Evolutionary conservation across 1,140 invertebrate species (phyloP).

Genomic region (Drosophila orosa): DNA sequence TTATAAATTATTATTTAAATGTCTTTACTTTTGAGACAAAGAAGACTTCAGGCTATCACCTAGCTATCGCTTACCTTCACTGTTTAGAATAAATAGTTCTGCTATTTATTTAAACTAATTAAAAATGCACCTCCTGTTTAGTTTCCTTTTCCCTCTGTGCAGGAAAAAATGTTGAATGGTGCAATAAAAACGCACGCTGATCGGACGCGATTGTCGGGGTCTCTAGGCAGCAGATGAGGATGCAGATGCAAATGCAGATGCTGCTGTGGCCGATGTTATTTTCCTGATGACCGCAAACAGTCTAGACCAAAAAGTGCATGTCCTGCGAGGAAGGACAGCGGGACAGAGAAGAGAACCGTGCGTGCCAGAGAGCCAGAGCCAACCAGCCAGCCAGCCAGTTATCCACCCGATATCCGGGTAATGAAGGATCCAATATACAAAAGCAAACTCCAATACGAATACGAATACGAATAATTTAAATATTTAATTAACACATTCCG

Average conservation of each 20-base stretch:
- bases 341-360: constrained; percentile 13
- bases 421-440: constrained; percentile 40
- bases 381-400: neutral
- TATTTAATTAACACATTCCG: constrained; percentile 82
- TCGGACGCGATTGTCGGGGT: constrained; percentile 42
- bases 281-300: constrained; percentile 51
- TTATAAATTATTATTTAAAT: neutral
- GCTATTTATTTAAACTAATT: neutral
- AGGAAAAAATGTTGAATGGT: constrained; percentile 26
- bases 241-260: constrained; percentile 30
- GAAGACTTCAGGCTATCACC: too few relatives aligned
- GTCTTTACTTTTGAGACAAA: neutral
- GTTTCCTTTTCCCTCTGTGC: constrained; percentile 3
- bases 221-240: constrained; percentile 28
- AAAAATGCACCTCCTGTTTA: neutral
- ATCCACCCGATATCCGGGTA: constrained; percentile 37
- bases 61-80: too few relatives aligned
- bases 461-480: constrained; percentile 71
- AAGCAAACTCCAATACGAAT: constrained; percentile 16
- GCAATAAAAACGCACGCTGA: constrained; percentile 38
- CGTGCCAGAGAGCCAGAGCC: too few relatives aligned
- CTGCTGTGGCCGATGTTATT: constrained; percentile 32
- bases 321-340: constrained; percentile 31
- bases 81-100: neutral
- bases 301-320: constrained; percentile 61